These are phyloP conservation scores for Andrena hattorfiana DNA, from an alignment of 2,888 invertebrate species.

Conservation along the genomic window DNA sequence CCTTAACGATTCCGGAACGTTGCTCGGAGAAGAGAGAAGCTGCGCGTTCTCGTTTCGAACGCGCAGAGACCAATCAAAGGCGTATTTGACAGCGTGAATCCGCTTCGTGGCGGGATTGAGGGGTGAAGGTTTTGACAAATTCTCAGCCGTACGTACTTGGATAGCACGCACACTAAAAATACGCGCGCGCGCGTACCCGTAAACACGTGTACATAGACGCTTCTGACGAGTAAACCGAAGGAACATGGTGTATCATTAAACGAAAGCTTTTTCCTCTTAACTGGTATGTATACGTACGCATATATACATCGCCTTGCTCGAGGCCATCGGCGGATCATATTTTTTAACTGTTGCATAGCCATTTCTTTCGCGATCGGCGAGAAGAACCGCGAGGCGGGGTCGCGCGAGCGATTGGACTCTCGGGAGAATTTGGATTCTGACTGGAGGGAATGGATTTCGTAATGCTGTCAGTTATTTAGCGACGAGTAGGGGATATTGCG, in stretches of 20 bases:
- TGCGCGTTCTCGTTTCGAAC: neutral
- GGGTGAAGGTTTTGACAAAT: slow-evolving; percentile 60
- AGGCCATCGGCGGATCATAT: slow-evolving; percentile 52
- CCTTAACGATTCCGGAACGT: slow-evolving; percentile 43
- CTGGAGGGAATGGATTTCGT: too few species aligned
- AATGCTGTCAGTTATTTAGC: too few species aligned
- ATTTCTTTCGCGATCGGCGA: slow-evolving; percentile 32
- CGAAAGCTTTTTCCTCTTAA: slow-evolving; percentile 60
- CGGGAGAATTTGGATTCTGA: too few species aligned
- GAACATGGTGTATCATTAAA: slow-evolving; percentile 57
- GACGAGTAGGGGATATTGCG: too few species aligned
- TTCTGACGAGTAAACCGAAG: slow-evolving; percentile 57
- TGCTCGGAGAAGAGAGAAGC: neutral
- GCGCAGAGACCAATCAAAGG: slow-evolving; percentile 11
- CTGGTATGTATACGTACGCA: slow-evolving; percentile 53
- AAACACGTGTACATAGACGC: slow-evolving; percentile 35
- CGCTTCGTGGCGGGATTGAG: slow-evolving; percentile 33
- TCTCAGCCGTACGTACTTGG: slow-evolving; percentile 55
- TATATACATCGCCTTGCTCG: slow-evolving; percentile 46
- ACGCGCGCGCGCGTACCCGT: slow-evolving; percentile 37
- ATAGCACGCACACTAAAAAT: slow-evolving; percentile 48
- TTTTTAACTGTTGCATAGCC: slow-evolving; percentile 56
- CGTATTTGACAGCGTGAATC: slow-evolving; percentile 1
- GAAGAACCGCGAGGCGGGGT: neutral
- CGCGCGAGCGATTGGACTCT: neutral